phyloP scores from a whole-genome alignment of 1,140 invertebrate genomes.

The Drosophila hydei region DNA sequence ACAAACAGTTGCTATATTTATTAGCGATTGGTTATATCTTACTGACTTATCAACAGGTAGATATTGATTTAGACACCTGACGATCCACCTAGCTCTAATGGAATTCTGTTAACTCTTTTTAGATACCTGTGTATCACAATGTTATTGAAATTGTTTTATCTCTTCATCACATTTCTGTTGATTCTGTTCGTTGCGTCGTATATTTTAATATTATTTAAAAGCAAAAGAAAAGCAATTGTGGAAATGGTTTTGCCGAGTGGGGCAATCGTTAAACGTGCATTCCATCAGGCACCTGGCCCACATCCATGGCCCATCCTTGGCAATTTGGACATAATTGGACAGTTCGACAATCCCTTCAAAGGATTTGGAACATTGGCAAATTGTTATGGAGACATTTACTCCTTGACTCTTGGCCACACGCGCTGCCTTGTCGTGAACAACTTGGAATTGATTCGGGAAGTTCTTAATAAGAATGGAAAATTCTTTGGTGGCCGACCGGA shows the following conservation, averaged over 20 bases:
- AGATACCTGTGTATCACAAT: conserved; percentile 16
- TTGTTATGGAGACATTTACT: conserved; percentile 90
- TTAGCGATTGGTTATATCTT: neutral
- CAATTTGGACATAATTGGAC: conserved; percentile 88
- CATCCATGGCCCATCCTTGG: conserved; percentile 89
- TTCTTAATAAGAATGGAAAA: conserved; percentile 91
- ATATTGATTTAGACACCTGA: conserved; percentile 7
- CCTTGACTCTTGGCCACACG: conserved; percentile 88
- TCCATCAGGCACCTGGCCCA: conserved; percentile 86
- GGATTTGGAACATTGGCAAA: conserved; percentile 88
- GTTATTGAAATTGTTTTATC: conserved; percentile 8
- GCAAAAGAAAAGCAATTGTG: conserved; percentile 26
- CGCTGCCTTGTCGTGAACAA: conserved; percentile 92
- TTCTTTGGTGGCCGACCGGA: conserved; percentile 92
- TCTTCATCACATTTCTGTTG: neutral
- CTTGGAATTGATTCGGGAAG: conserved; percentile 89
- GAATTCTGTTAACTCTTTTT: conserved; percentile 12
- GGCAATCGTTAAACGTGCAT: conserved; percentile 7
- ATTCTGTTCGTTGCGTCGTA: conserved; percentile 11
- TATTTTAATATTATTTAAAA: conserved; percentile 21
- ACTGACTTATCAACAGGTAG: neutral
- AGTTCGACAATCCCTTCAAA: conserved; percentile 88
- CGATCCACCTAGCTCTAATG: conserved; percentile 3
- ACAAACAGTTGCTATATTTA: neutral
- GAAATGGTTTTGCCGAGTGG: conserved; percentile 2